Evolutionary conservation across 2,888 invertebrate genomes (phyloP), one percentile per base, ranked within the genome.

Genomic region (Julus scandinavius): DNA sequence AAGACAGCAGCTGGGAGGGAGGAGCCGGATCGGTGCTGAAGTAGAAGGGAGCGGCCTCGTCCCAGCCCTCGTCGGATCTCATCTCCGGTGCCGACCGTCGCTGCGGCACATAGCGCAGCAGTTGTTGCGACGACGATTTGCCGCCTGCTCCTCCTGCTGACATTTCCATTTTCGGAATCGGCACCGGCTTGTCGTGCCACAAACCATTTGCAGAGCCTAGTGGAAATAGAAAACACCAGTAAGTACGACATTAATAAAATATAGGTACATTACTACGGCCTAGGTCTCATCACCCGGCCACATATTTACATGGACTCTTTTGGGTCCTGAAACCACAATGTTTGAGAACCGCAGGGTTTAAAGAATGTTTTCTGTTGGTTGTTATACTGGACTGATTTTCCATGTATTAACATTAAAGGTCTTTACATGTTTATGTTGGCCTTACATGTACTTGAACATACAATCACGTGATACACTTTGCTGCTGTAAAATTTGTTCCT

Each of bases 161-260:
- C 63, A 63, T 63, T 20, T n/a, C 63, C n/a, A 40, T 15, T 29
- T 38, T 80, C 80, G 85, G 85, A 45, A 85, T 29, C 9, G 45
- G n/a, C 13, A 85, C 85, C 20, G 85, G 85, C 45, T 45, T 85
- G 29, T 85, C 50, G 85, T 85, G 85, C 85, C 85, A 85, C 49
- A 80, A 38, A 13, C 80, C 80, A 15, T 15, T 80, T 4, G 15
- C 80, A 15, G 38, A 80, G 38, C 38, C 80, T 80, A 54, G 38
- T 80, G 29, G 38, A 80, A 7, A 20, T 17, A 63, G n/a, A 20
- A 20, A 45, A 45, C 45, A 45, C 7, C 45, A 54, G 54, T 38
- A 29, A 80, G 13, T 40, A 80, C 63, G 13, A 11, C 5, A 45
- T 29, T 29, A 29, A 45, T 45, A 45, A 45, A 45, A 45, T 45